Evolutionary conservation across 1,140 invertebrate genomes (phyloP), one percentile per base, ranked within the genome.

Genomic region (Coelopa frigida): DNA sequence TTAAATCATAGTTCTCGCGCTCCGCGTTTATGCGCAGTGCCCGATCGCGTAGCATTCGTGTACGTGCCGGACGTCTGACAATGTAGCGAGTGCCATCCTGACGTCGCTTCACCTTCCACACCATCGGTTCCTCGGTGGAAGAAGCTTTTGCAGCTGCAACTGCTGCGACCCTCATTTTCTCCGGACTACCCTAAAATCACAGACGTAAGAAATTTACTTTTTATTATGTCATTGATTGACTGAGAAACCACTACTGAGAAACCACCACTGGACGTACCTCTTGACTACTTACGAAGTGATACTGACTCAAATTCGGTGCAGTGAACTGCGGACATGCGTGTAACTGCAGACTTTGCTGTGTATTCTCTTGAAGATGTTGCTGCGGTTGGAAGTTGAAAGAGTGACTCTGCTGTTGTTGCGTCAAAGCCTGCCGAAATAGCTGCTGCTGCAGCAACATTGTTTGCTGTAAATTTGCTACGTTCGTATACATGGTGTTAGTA

Each of bases 21-120:
- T 20, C 42, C 21, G 84, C 58, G 55, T 84, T 84, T 56, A 78
- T 83, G 15, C 85, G 43, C n/a, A 5, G 18, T 8, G 56, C 33
- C 55, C 61, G 1, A 57, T 52, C 10, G 57, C 23, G 5, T n/a
- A n/a, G n/a, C n/a, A n/a, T n/a, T n/a, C n/a, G n/a, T n/a, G n/a
- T n/a, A n/a, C n/a, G n/a, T 78, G 84, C 76, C 4, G 84, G 83
- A 20, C 84, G 68, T 27, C 83, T 72, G 0, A 84, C 84, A 50
- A 89, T 86, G 60, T 89, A 89, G 26, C 86, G 73, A 0, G 82
- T 81, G 4, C 87, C 86, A 59, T 89, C 86, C 3, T 84, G 77
- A 39, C 85, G 70, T 24, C 81, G 74, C 55, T 88, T 89, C 2
- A 89, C 84, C 58, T 87, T 84, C 84, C 83, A 85, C 49, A 85